Evolutionary conservation across 2,797 vertebrate species (phyloP).

Genomic region (Amblyopsis hoosieri): DNA sequence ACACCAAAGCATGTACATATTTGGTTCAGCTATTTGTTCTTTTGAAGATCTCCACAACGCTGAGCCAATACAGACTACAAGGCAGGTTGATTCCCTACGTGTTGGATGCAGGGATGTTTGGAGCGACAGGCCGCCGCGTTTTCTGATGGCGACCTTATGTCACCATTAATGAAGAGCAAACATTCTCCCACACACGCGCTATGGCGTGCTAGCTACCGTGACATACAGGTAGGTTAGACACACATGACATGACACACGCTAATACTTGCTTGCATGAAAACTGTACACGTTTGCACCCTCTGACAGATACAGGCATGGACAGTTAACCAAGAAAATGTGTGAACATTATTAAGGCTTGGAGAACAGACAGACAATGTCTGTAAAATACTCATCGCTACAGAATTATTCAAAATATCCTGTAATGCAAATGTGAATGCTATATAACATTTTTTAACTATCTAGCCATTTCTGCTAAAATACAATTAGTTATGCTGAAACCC

Average conservation of each 20-base stretch:
- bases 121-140: constrained; percentile 21
- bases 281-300: too few species aligned
- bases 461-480: too few species aligned
- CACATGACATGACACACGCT: background rate
- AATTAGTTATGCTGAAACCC: too few species aligned
- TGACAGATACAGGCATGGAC: too few species aligned
- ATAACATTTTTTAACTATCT: too few species aligned
- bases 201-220: background rate
- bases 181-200: constrained; percentile 10
- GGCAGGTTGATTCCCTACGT: constrained; percentile 22
- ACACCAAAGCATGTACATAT: background rate
- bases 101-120: constrained; percentile 16
- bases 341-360: too few species aligned
- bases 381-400: too few species aligned
- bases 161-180: constrained; percentile 59
- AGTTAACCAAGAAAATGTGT: too few species aligned
- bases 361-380: too few species aligned
- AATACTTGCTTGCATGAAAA: too few species aligned
- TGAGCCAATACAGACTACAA: constrained; percentile 13
- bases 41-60: background rate
- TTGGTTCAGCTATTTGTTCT: background rate
- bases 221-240: background rate
- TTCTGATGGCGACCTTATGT: constrained; percentile 48
- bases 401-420: too few species aligned
- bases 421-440: too few species aligned